Conservation (phyloP, 1,140 invertebrate genomes). For the Tigriopus japonicus region DNA sequence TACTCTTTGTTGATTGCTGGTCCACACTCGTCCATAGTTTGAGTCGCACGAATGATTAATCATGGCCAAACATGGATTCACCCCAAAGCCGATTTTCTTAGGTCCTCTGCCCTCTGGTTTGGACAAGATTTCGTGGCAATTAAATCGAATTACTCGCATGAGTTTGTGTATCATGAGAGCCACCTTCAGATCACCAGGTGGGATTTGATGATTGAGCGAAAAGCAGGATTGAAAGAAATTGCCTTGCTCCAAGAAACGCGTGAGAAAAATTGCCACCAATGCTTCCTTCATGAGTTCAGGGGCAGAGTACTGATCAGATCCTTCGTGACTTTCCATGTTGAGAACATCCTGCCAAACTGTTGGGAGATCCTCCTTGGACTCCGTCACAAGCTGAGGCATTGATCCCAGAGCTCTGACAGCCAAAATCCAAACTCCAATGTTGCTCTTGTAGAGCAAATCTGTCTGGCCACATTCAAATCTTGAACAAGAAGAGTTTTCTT, state of each 20-base stretch:
- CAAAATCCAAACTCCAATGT: conserved; percentile 4
- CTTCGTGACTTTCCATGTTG: not conserved
- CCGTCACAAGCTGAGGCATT: not conserved
- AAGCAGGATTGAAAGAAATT: not conserved
- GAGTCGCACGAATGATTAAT: conserved; percentile 14
- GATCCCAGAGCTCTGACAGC: not conserved
- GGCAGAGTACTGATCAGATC: not conserved
- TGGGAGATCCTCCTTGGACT: not conserved
- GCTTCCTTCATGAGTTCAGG: conserved; percentile 12
- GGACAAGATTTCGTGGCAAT: conserved; percentile 1
- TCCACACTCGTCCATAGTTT: conserved; percentile 7
- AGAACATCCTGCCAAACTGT: not conserved
- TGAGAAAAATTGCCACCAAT: conserved; percentile 1
- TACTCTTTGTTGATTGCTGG: not conserved
- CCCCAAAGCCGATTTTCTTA: not conserved
- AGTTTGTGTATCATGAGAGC: not conserved
- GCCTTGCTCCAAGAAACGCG: not conserved
- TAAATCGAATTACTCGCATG: conserved; percentile 5
- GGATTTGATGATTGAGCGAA: not conserved
- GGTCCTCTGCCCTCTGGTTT: not conserved
- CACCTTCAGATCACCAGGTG: not conserved
- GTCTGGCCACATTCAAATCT: conserved; percentile 7
- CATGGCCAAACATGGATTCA: conserved; percentile 7
- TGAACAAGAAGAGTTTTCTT: not conserved
- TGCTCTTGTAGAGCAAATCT: not conserved